Evolutionary conservation across 1,140 invertebrate species (phyloP), one percentile per base, ranked within the genome.

Genomic region (Pachypsylla venusta): DNA sequence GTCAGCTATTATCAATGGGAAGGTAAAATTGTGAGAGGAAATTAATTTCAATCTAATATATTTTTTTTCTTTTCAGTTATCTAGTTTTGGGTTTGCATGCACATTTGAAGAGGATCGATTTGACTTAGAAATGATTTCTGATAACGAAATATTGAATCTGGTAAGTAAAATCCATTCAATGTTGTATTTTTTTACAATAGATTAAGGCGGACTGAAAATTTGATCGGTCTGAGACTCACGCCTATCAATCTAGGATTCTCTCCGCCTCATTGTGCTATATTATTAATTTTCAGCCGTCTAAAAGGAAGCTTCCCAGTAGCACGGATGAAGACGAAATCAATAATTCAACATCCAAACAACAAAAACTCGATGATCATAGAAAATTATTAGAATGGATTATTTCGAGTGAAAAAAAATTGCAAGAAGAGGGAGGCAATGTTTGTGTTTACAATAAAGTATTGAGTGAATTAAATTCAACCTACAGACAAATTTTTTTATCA

Each of bases 21-120:
- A n/a, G n/a, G n/a, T n/a, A n/a, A n/a, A n/a, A n/a, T n/a, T n/a
- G n/a, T n/a, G n/a, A n/a, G n/a, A n/a, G n/a, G n/a, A n/a, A n/a
- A n/a, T n/a, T n/a, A n/a, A n/a, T n/a, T n/a, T n/a, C n/a, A n/a
- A n/a, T n/a, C n/a, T n/a, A n/a, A n/a, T n/a, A n/a, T n/a, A n/a
- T n/a, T 30, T 54, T 25, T 42, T 58, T 40, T 56, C 64, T 60
- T 65, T 66, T 39, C 66, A 81, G 78, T 80, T 82, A 63, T 74
- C 75, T 13, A 79, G 73, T 57, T 74, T 78, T 25, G 80, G 79
- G 40, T 81, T 81, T 68, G 80, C 81, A 63, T 70, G 81, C 54
- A 77, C 30, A 35, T 26, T 7, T 25, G 30, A 35, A 35, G 30
- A 35, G 7, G 7, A 35, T 7, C 7, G 7, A 77, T 56, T 64